Evolutionary conservation across 2,797 vertebrate genomes (phyloP).

Genomic region (Simalia tracyae): DNA sequence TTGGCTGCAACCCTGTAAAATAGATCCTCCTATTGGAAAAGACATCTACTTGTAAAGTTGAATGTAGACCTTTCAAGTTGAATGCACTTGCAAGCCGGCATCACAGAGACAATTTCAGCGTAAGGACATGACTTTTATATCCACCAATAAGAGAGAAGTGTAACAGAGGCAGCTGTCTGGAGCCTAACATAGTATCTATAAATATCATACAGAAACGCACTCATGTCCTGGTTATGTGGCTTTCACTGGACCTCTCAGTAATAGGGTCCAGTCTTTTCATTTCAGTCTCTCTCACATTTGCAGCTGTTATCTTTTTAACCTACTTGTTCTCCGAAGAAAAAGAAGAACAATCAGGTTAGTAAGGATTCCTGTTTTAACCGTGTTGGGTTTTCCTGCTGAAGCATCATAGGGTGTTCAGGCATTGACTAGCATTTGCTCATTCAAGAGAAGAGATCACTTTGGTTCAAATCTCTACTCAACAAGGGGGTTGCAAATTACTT

Average conservation of each 20-base stretch:
- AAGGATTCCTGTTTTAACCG: background rate
- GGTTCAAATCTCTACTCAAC: background rate
- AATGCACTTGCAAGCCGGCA: conserved; percentile 8
- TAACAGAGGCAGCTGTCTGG: conserved; percentile 33
- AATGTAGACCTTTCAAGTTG: background rate
- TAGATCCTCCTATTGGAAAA: background rate
- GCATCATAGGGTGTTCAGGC: background rate
- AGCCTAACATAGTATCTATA: conserved; percentile 38
- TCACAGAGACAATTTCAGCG: conserved; percentile 20
- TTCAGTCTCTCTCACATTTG: conserved; percentile 51
- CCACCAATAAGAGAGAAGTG: conserved; percentile 43
- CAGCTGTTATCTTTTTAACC: conserved; percentile 51
- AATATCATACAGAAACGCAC: conserved; percentile 44
- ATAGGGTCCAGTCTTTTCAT: conserved; percentile 51
- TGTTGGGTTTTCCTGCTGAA: background rate
- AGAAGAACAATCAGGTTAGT: conserved; percentile 54
- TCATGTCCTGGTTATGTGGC: conserved; percentile 47
- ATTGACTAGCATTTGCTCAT: background rate
- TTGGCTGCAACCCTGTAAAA: background rate
- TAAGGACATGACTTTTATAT: conserved; percentile 39
- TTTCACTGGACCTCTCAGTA: conserved; percentile 39
- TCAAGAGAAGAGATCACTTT: background rate
- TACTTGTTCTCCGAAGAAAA: conserved; percentile 38
- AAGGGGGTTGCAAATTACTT: background rate
- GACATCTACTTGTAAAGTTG: background rate